Percentiles rank a stretch among this genome's conserved stretches.
These are phyloP conservation scores for Endomychus coccineus DNA, from an alignment of 2,888 invertebrate genomes.

Conservation along the genomic window DNA sequence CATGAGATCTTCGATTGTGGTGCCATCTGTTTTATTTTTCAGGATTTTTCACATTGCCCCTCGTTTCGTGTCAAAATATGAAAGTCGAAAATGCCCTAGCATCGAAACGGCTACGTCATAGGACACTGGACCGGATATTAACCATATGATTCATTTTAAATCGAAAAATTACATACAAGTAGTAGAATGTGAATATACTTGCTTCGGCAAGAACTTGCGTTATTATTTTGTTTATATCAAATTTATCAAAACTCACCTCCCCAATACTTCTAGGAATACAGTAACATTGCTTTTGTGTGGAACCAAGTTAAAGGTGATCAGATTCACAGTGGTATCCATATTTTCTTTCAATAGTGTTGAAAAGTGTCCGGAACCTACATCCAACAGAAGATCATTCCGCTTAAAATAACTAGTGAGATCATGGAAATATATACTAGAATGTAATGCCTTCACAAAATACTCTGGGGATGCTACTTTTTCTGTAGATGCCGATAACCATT, in stretches of 20 bases:
- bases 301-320: slow-evolving; percentile 5
- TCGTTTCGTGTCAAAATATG: too few relatives aligned
- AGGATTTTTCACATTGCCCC: too few relatives aligned
- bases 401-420: slow-evolving; percentile 3
- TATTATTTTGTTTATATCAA: too few relatives aligned
- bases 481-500: slow-evolving; percentile 12
- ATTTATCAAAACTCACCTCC: slow-evolving; percentile 7
- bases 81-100: too few relatives aligned
- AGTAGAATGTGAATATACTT: too few relatives aligned
- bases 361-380: slow-evolving; percentile 9
- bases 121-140: too few relatives aligned
- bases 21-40: too few relatives aligned
- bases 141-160: too few relatives aligned
- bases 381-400: slow-evolving; percentile 6
- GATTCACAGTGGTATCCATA: neutral
- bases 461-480: slow-evolving; percentile 12
- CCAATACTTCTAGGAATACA: slow-evolving; percentile 4
- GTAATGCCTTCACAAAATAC: slow-evolving; percentile 13
- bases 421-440: slow-evolving; percentile 7
- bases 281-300: neutral
- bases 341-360: slow-evolving; percentile 5
- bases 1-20: too few relatives aligned
- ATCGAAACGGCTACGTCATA: too few relatives aligned
- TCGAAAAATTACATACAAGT: too few relatives aligned
- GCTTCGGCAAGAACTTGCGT: too few relatives aligned